A percentile compares a stretch with the other conserved stretches of the same genome.
These are phyloP conservation scores for Apaloderma vittatum DNA, from an alignment of 2,113 vertebrate genomes.

Conservation along the genomic window DNA sequence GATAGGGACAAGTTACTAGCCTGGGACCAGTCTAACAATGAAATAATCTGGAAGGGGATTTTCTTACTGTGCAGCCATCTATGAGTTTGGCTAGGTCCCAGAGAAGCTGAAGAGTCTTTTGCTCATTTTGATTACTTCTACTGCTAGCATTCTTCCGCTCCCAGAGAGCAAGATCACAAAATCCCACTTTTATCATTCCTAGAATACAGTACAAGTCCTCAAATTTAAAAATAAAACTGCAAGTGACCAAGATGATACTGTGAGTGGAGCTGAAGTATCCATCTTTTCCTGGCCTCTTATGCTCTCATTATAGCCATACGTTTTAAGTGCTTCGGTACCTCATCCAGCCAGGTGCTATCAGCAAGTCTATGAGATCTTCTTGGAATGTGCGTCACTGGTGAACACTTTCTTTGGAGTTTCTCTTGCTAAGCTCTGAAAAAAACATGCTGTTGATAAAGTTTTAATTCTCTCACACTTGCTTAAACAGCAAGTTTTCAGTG, in stretches of 20 bases:
- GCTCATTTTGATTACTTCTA: conserved; percentile 5
- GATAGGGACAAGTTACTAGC: not conserved
- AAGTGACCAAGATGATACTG: not conserved
- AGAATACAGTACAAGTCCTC: not conserved
- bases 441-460: not conserved
- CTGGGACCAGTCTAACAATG: not conserved
- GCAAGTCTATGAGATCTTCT: not conserved
- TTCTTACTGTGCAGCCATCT: not conserved
- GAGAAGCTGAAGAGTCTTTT: not conserved
- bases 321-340: not conserved
- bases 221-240: conserved; percentile 31
- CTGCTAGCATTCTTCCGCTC: not conserved
- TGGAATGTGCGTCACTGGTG: not conserved
- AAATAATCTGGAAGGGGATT: not conserved
- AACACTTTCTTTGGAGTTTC: not conserved
- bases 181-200: not conserved
- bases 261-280: not conserved
- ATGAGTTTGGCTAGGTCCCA: not conserved
- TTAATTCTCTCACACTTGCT: not conserved
- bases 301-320: not conserved
- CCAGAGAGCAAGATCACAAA: not conserved
- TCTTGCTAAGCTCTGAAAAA: not conserved
- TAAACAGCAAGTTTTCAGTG: not conserved
- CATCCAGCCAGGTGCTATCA: not conserved
- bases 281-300: not conserved